Conservation (phyloP, 2,888 invertebrate genomes). For the Thysanoteuthis rhombus region DNA sequence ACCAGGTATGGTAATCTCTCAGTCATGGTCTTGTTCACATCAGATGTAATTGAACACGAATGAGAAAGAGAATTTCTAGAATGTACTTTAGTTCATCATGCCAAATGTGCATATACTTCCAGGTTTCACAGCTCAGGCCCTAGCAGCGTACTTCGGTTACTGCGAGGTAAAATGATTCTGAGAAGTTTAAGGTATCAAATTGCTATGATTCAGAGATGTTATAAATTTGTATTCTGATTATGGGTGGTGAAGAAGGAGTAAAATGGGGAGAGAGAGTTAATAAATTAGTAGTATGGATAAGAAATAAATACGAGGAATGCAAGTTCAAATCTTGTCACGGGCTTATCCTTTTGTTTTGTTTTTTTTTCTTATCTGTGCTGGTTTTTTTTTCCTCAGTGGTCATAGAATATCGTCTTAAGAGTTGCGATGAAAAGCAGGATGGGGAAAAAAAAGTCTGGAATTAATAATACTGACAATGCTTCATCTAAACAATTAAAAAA, state of each 20-base stretch:
- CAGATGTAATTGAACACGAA: not conserved
- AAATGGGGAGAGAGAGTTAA: not conserved
- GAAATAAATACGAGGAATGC: too few relatives aligned
- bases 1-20: not conserved
- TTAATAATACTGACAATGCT: too few relatives aligned
- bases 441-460: too few relatives aligned
- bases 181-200: not conserved
- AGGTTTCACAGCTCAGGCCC: not conserved
- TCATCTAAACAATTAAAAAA: too few relatives aligned
- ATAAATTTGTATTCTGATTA: not conserved
- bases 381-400: not conserved
- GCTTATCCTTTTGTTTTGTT: too few relatives aligned
- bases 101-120: not conserved
- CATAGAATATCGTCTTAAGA: not conserved
- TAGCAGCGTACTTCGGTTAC: not conserved
- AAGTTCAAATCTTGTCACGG: too few relatives aligned
- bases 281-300: too few relatives aligned
- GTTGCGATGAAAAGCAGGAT: not conserved
- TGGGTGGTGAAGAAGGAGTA: not conserved
- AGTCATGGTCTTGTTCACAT: not conserved
- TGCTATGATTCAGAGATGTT: not conserved
- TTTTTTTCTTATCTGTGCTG: too few relatives aligned
- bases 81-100: not conserved
- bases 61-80: not conserved
- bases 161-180: not conserved